Conservation (phyloP, 2,113 vertebrate species). For the Phocoena sinus region DNA sequence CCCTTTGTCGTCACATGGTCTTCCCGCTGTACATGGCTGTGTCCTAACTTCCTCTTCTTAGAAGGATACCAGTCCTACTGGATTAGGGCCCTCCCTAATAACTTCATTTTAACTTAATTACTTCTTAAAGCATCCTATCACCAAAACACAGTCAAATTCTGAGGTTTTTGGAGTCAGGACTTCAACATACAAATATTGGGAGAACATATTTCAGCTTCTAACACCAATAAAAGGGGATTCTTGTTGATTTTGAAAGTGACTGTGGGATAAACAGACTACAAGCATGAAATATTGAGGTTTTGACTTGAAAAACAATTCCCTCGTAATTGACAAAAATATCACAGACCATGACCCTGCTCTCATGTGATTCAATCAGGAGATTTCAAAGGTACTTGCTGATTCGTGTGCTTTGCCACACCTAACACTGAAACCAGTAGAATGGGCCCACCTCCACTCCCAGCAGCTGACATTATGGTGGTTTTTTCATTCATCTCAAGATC, state of each 20-base stretch:
- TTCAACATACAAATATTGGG: not conserved
- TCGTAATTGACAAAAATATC: not conserved
- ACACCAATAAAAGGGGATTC: not conserved
- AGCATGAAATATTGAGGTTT: not conserved
- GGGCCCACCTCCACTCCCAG: not conserved
- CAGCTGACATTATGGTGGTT: not conserved
- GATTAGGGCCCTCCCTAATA: not conserved
- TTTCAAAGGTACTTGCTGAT: not conserved
- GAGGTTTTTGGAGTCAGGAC: not conserved
- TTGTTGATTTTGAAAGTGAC: not conserved
- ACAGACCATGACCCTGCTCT: not conserved
- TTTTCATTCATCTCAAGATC: not conserved
- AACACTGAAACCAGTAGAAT: not conserved
- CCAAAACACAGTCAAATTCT: not conserved
- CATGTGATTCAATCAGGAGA: fast-evolving
- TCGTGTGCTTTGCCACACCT: not conserved
- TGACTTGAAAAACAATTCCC: not conserved
- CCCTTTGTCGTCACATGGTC: not conserved
- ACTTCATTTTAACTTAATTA: not conserved
- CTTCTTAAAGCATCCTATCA: not conserved
- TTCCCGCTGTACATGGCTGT: not conserved
- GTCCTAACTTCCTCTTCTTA: not conserved
- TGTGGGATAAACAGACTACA: not conserved
- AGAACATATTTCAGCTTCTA: not conserved
- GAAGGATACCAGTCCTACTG: not conserved